A percentile compares a stretch with the other conserved stretches of the same genome.
phyloP scores from a whole-genome alignment of 2,888 invertebrate species.

The Drosophila meridionalis region DNA sequence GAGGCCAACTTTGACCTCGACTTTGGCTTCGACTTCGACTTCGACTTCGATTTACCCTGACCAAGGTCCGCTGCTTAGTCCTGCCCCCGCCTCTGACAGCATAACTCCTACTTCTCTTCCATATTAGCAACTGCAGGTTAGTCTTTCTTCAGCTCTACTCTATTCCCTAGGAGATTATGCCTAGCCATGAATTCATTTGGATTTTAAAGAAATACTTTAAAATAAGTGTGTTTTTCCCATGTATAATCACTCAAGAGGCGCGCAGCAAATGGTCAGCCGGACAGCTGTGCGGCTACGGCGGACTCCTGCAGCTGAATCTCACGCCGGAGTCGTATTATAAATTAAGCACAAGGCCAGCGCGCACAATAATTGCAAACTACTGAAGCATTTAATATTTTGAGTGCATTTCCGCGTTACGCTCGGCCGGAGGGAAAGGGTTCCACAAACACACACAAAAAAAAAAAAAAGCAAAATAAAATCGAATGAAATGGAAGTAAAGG shows the following conservation, averaged over 20 bases:
- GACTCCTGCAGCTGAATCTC: slow-evolving; percentile 10
- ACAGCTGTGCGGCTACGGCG: slow-evolving; percentile 36
- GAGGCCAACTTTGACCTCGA: slow-evolving; percentile 29
- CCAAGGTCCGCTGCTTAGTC: background rate
- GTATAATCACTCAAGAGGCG: background rate
- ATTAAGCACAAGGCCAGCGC: slow-evolving; percentile 66
- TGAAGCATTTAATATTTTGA: slow-evolving; percentile 83
- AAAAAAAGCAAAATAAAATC: background rate
- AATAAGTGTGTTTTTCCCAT: background rate
- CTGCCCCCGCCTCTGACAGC: background rate
- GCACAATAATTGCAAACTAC: slow-evolving; percentile 75
- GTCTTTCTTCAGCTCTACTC: background rate
- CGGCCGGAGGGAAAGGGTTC: slow-evolving; percentile 4
- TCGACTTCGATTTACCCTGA: background rate
- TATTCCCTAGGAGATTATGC: background rate
- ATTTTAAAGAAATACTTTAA: background rate
- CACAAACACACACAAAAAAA: background rate
- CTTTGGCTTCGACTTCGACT: background rate
- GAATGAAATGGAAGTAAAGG: background rate
- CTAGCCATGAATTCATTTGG: background rate
- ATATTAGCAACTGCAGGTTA: background rate
- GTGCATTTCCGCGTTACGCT: slow-evolving; percentile 78
- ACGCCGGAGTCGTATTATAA: slow-evolving; percentile 60
- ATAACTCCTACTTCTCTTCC: background rate
- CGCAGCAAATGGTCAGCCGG: slow-evolving; percentile 4